These are phyloP conservation scores for Hemaris fuciformis DNA, from an alignment of 2,888 invertebrate genomes.

Conservation along the genomic window DNA sequence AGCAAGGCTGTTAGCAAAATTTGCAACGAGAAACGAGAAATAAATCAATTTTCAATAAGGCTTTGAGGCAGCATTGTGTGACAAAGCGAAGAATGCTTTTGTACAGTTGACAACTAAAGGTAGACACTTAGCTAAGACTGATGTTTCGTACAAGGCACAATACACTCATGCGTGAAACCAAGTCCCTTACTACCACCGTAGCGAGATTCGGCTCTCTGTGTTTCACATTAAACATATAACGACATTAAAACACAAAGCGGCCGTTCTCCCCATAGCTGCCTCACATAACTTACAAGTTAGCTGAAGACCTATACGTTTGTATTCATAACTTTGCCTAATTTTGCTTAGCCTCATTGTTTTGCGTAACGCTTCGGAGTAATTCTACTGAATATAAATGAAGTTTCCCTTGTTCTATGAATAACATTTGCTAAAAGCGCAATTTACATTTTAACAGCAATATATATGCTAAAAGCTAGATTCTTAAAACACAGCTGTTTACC, in stretches of 20 bases:
- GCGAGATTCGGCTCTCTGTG: background rate
- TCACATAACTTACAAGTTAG: background rate
- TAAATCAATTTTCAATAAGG: slow-evolving; percentile 29
- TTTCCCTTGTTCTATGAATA: slow-evolving; percentile 68
- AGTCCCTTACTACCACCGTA: background rate
- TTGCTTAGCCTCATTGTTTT: slow-evolving; percentile 49
- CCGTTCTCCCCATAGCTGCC: background rate
- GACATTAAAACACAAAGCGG: slow-evolving; percentile 3
- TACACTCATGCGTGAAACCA: background rate
- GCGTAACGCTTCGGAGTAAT: slow-evolving; percentile 55
- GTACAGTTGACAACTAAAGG: slow-evolving; percentile 34
- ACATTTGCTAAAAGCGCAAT: slow-evolving; percentile 64
- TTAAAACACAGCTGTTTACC: slow-evolving; percentile 15
- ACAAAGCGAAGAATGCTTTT: slow-evolving; percentile 35
- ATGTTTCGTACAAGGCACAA: background rate
- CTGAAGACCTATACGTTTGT: slow-evolving; percentile 27
- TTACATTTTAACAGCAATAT: slow-evolving; percentile 55
- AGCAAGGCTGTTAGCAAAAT: background rate
- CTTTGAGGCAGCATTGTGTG: slow-evolving; percentile 22
- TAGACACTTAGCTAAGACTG: slow-evolving; percentile 14
- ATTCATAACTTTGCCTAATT: slow-evolving; percentile 53
- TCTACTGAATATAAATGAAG: slow-evolving; percentile 70
- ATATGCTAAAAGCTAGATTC: slow-evolving; percentile 39
- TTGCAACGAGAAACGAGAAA: slow-evolving; percentile 10
- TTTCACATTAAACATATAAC: background rate